These are phyloP conservation scores for Furcifer pardalis DNA, from an alignment of 2,797 vertebrate species.

Conservation along the genomic window DNA sequence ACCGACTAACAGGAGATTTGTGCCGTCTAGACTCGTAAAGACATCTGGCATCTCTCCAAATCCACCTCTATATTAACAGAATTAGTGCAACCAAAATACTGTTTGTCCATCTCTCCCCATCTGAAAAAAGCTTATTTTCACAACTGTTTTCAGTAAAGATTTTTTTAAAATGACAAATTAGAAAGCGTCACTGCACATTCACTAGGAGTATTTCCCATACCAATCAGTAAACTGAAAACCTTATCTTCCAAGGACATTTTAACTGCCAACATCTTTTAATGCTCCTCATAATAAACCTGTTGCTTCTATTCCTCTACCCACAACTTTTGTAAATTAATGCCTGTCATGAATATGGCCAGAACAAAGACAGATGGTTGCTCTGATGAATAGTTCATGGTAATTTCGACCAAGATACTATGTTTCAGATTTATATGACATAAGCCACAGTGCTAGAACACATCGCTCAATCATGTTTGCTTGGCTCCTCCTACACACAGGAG, in stretches of 20 bases:
- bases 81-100: constrained; percentile 23
- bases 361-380: not conserved
- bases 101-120: not conserved
- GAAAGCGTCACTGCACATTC: not conserved
- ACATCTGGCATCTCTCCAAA: constrained; percentile 18
- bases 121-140: constrained; percentile 21
- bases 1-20: not conserved
- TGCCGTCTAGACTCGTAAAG: not conserved
- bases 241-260: not conserved
- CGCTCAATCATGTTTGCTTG: not conserved
- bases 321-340: not conserved
- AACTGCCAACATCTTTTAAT: not conserved
- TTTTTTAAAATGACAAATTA: not conserved
- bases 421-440: not conserved
- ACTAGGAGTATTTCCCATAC: not conserved
- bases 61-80: constrained; percentile 8
- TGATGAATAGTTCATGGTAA: constrained; percentile 1
- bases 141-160: constrained; percentile 23
- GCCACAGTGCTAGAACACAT: not conserved
- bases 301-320: not conserved
- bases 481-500: not conserved
- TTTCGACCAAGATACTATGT: not conserved
- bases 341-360: not conserved
- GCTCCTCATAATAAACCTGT: not conserved
- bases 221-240: not conserved